phyloP scores from a whole-genome alignment of 1,140 invertebrate genomes.

The Yoshiicerus persimilis region DNA sequence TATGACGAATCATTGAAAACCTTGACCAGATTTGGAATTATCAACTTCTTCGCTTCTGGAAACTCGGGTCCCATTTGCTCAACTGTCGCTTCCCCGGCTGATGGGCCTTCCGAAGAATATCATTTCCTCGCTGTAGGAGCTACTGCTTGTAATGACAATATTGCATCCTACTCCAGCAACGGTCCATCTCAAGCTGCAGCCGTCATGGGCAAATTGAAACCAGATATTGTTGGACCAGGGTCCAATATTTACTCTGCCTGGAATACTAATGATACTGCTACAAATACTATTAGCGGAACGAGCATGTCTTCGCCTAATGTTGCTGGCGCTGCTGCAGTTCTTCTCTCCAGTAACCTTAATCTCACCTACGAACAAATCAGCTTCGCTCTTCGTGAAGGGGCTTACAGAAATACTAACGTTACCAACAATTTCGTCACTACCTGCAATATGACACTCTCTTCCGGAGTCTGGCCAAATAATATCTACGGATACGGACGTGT shows the following conservation, averaged over 20 bases:
- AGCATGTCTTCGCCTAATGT: not conserved
- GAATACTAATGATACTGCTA: not conserved
- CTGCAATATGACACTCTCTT: not conserved
- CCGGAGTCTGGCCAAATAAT: not conserved
- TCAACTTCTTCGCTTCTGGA: not conserved
- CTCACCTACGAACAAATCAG: not conserved
- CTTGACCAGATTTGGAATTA: slow-evolving; percentile 15
- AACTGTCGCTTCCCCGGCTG: slow-evolving; percentile 24
- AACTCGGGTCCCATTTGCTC: slow-evolving; percentile 8
- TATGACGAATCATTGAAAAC: not conserved
- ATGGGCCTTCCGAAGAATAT: not conserved
- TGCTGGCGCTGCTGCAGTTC: not conserved
- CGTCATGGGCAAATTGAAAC: not conserved
- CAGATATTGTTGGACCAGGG: slow-evolving; percentile 6
- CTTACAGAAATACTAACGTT: not conserved
- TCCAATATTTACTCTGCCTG: not conserved
- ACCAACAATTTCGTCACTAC: not conserved
- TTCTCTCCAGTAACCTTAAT: not conserved
- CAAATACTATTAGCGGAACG: not conserved
- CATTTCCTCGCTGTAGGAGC: slow-evolving; percentile 31
- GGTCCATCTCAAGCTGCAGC: not conserved
- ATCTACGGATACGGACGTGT: not conserved
- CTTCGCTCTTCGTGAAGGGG: not conserved
- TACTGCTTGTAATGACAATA: slow-evolving; percentile 2
- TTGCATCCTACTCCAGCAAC: not conserved